Conservation (phyloP, 37 sponge, comb jelly and placozoan species). For the Cliona cf. orientalis region DNA sequence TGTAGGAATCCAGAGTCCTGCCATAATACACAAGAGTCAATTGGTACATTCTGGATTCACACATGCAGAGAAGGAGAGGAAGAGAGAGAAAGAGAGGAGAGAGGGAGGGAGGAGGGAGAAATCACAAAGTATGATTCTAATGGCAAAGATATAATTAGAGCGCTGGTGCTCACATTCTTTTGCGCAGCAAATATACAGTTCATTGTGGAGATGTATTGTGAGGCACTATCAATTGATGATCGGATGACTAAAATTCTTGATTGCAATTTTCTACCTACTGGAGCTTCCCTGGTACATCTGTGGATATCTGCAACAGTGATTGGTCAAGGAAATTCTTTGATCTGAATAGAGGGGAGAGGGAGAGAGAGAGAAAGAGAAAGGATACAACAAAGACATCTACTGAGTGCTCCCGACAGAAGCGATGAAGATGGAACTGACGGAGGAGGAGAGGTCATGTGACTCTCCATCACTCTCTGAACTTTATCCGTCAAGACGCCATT, state of each 20-base stretch:
- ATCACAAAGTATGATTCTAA: too few species aligned
- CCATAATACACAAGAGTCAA: slow-evolving; percentile 91
- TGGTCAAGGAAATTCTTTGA: slow-evolving; percentile 16
- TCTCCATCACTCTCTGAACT: slow-evolving; percentile 27
- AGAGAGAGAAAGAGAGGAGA: not conserved
- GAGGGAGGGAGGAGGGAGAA: not conserved
- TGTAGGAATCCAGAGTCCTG: slow-evolving; percentile 89
- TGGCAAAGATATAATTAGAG: too few species aligned
- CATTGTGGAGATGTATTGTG: slow-evolving; percentile 85
- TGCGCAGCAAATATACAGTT: slow-evolving; percentile 98
- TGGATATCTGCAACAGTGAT: slow-evolving; percentile 58
- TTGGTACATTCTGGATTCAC: slow-evolving; percentile 69
- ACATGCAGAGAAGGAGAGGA: not conserved
- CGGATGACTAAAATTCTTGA: slow-evolving; percentile 73
- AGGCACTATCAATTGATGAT: slow-evolving; percentile 65
- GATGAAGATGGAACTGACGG: slow-evolving; percentile 34
- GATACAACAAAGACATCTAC: slow-evolving; percentile 77
- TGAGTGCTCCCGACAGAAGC: slow-evolving; percentile 59
- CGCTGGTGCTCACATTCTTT: slow-evolving; percentile 84
- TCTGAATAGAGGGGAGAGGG: not conserved
- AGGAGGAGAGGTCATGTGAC: not conserved
- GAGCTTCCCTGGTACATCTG: slow-evolving; percentile 46
- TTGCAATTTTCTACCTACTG: slow-evolving; percentile 45
- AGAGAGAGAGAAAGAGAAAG: not conserved
- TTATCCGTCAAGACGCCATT: slow-evolving; percentile 41